Conservation (phyloP, 1,140 invertebrate genomes). For the Euwallacea fornicatus region DNA sequence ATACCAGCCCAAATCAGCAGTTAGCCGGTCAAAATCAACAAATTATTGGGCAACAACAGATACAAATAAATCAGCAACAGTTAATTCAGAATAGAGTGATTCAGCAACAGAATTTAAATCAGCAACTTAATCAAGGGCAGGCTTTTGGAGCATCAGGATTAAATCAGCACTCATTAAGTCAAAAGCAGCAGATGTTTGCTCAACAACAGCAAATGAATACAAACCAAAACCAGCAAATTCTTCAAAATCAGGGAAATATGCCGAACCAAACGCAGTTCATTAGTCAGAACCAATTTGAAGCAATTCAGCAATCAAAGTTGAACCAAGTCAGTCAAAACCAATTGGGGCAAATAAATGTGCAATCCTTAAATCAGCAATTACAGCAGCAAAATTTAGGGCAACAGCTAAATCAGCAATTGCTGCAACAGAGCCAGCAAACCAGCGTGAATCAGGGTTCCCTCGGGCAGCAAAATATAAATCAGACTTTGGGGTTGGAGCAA, state of each 20-base stretch:
- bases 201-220: constrained; percentile 37
- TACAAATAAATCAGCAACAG: constrained; percentile 24
- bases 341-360: constrained; percentile 33
- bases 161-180: constrained; percentile 33
- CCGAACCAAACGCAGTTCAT: constrained; percentile 39
- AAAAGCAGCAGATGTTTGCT: constrained; percentile 39
- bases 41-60: constrained; percentile 28
- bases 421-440: constrained; percentile 43
- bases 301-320: constrained; percentile 32
- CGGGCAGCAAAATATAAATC: constrained; percentile 20
- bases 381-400: constrained; percentile 40
- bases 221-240: constrained; percentile 40
- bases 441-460: constrained; percentile 13
- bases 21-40: constrained; percentile 4
- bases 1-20: constrained; percentile 6
- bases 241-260: constrained; percentile 23
- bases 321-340: constrained; percentile 20
- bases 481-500: constrained; percentile 24
- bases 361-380: constrained; percentile 39
- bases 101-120: constrained; percentile 41
- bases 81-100: constrained; percentile 25
- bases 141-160: constrained; percentile 29
- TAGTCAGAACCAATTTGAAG: constrained; percentile 38
- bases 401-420: constrained; percentile 43
- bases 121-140: constrained; percentile 36